Evolutionary conservation across 1,140 invertebrate genomes (phyloP).

Genomic region (Conus ventricosus): DNA sequence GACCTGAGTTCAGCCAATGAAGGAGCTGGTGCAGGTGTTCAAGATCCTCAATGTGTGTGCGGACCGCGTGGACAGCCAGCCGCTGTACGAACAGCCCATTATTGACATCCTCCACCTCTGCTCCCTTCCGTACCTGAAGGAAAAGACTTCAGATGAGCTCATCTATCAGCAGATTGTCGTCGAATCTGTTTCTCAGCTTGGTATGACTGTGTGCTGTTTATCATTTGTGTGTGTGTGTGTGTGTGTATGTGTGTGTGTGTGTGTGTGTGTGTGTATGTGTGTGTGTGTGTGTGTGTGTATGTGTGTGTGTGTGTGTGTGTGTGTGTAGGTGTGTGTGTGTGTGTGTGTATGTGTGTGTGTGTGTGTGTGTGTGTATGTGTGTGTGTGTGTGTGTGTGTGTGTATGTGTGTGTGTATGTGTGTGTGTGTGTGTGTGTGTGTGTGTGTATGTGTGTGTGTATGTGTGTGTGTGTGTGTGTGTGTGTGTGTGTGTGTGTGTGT

Average conservation of each 20-base stretch:
- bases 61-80: conserved; percentile 66
- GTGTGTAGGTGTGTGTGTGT: not conserved
- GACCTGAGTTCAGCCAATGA: conserved; percentile 65
- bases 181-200: conserved; percentile 73
- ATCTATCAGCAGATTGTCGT: conserved; percentile 72
- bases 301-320: not conserved
- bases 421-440: not conserved
- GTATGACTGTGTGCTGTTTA: conserved; percentile 51
- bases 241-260: not conserved
- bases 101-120: conserved; percentile 70
- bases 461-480: conserved; percentile 6
- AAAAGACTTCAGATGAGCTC: conserved; percentile 74
- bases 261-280: not conserved
- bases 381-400: not conserved
- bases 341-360: no score
- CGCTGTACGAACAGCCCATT: conserved; percentile 70
- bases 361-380: no score
- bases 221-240: not conserved
- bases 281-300: no score
- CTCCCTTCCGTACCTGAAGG: conserved; percentile 71
- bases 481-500: not conserved
- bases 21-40: conserved; percentile 72
- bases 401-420: not conserved
- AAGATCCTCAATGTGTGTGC: conserved; percentile 73
- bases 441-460: not conserved